phyloP scores from a whole-genome alignment of 2,113 vertebrate genomes.

The Melierax canorus region DNA sequence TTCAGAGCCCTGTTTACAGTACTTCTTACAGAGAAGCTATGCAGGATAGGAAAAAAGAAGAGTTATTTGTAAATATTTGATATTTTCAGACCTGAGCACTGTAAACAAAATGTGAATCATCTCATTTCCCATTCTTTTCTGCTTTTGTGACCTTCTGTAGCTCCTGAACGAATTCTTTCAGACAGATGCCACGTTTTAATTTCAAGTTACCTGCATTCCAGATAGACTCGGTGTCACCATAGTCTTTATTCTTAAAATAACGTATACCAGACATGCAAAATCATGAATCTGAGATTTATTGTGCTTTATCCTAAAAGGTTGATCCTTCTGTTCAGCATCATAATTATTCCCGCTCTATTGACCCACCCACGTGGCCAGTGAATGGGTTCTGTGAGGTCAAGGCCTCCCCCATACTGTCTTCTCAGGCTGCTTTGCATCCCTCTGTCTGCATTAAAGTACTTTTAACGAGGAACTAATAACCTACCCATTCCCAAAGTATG shows the following conservation, averaged over 20 bases:
- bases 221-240: background rate
- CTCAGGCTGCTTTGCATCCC: background rate
- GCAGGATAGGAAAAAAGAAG: background rate
- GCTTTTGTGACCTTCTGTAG: background rate
- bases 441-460: background rate
- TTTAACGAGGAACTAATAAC: background rate
- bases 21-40: background rate
- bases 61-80: background rate
- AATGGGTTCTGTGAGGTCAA: background rate
- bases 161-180: background rate
- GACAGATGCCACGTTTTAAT: background rate
- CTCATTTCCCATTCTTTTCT: background rate
- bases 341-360: background rate
- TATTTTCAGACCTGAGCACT: background rate
- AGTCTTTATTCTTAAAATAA: background rate
- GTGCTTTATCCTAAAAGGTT: background rate
- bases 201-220: background rate
- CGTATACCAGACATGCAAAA: background rate
- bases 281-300: background rate
- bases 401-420: background rate
- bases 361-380: background rate
- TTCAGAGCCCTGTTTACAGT: background rate
- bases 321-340: background rate
- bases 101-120: background rate
- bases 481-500: background rate